A percentile compares a stretch with the other conserved stretches of the same genome.
phyloP scores from a whole-genome alignment of 2,113 vertebrate genomes.

The Saguinus midas region DNA sequence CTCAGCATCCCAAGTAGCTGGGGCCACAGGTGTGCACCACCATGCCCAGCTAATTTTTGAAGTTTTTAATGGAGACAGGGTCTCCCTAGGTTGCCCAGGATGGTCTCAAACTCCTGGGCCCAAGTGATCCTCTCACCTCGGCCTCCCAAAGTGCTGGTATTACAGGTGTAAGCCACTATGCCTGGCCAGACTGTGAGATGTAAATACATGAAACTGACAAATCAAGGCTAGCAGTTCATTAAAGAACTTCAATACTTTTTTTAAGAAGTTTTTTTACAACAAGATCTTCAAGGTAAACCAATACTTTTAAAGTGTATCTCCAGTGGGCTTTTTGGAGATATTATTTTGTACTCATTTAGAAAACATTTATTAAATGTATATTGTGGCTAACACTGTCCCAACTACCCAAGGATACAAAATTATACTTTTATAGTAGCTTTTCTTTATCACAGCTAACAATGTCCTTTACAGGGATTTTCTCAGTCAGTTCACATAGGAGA shows the following conservation, averaged over 20 bases:
- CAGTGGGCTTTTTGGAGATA: background rate
- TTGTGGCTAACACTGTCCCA: background rate
- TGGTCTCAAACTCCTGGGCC: no score
- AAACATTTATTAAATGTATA: background rate
- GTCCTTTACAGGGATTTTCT: background rate
- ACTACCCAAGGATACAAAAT: background rate
- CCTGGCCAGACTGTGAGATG: background rate
- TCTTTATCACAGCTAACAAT: background rate
- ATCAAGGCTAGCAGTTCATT: background rate
- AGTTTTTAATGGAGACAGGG: no score
- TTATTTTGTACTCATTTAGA: background rate
- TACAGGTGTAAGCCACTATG: no score
- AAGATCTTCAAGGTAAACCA: background rate
- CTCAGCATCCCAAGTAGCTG: no score
- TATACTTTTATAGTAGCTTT: background rate
- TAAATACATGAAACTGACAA: background rate
- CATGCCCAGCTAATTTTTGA: no score
- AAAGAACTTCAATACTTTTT: background rate
- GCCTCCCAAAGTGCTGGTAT: no score
- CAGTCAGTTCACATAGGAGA: background rate
- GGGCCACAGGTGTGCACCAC: no score
- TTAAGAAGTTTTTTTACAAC: no score
- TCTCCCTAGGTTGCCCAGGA: no score
- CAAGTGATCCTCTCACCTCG: no score
- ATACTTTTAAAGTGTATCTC: background rate